Evolutionary conservation across 2,113 vertebrate species (phyloP).

Genomic region (Lasiurus borealis): DNA sequence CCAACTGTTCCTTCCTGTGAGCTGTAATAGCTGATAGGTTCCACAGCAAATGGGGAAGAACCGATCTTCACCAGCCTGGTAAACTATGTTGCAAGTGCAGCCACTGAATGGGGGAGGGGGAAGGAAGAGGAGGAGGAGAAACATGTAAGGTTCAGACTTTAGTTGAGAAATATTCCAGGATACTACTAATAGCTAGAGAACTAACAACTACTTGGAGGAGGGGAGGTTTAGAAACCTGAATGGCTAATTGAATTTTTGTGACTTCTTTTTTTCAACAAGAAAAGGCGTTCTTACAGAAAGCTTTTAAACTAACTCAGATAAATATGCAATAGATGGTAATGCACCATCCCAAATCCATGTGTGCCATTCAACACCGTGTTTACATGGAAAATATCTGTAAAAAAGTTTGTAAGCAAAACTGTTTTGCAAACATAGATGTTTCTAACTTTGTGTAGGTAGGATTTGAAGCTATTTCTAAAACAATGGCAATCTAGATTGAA

Average conservation of each 20-base stretch:
- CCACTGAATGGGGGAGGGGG: background rate
- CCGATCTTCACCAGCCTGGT: background rate
- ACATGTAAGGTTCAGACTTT: background rate
- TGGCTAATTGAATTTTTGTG: background rate
- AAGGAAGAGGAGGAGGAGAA: background rate
- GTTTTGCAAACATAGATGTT: background rate
- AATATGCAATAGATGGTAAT: background rate
- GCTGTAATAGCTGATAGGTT: background rate
- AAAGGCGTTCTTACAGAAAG: slow-evolving; percentile 17
- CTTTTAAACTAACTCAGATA: background rate
- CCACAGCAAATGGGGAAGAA: background rate
- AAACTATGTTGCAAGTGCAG: background rate
- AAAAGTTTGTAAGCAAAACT: background rate
- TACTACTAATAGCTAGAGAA: background rate
- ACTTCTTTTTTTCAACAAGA: slow-evolving; percentile 9
- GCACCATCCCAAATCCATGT: background rate
- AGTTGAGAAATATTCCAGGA: slow-evolving; percentile 29
- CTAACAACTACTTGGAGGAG: background rate
- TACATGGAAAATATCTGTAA: background rate
- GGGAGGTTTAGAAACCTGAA: background rate
- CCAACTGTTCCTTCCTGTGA: slow-evolving; percentile 8
- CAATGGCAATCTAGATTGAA: background rate
- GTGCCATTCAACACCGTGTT: background rate
- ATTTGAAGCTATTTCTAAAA: background rate
- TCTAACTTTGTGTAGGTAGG: background rate